Evolutionary conservation across 2,797 vertebrate genomes (phyloP).

Genomic region (Acanthornis magna): DNA sequence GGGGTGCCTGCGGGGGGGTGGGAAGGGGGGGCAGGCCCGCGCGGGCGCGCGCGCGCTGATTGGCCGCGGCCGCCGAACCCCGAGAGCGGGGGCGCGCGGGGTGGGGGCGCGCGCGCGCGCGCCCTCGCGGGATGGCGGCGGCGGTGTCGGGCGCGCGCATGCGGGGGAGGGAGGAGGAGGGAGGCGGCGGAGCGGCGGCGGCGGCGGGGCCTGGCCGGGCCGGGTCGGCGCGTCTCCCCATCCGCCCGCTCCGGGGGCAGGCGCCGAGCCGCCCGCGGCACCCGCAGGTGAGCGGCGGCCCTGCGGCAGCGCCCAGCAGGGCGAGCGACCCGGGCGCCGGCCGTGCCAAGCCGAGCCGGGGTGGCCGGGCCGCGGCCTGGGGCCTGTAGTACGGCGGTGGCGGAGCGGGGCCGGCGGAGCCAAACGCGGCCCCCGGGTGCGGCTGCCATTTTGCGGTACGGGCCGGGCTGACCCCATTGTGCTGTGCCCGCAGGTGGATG

Average conservation of each 20-base stretch:
- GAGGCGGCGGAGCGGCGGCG: background rate
- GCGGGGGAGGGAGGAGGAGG: slow-evolving; percentile 54
- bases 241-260: slow-evolving; percentile 25
- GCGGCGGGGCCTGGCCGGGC: slow-evolving; percentile 65
- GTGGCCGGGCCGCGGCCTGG: background rate
- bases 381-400: slow-evolving; percentile 5
- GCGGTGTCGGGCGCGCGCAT: slow-evolving; percentile 61
- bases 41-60: slow-evolving; percentile 48
- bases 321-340: background rate
- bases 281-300: slow-evolving; percentile 32
- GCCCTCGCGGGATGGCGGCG: slow-evolving; percentile 54
- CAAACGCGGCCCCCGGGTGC: slow-evolving; percentile 7
- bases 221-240: slow-evolving; percentile 53
- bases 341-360: background rate
- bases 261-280: slow-evolving; percentile 35
- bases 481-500: slow-evolving; percentile 82
- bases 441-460: slow-evolving; percentile 78
- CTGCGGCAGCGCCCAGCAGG: background rate
- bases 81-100: slow-evolving; percentile 33
- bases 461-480: slow-evolving; percentile 57
- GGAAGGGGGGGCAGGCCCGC: background rate
- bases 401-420: slow-evolving; percentile 39
- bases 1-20: background rate
- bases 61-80: slow-evolving; percentile 71
- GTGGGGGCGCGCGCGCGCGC: slow-evolving; percentile 29